These are phyloP conservation scores for Agelastica alni DNA, from an alignment of 2,888 invertebrate genomes.

Conservation along the genomic window DNA sequence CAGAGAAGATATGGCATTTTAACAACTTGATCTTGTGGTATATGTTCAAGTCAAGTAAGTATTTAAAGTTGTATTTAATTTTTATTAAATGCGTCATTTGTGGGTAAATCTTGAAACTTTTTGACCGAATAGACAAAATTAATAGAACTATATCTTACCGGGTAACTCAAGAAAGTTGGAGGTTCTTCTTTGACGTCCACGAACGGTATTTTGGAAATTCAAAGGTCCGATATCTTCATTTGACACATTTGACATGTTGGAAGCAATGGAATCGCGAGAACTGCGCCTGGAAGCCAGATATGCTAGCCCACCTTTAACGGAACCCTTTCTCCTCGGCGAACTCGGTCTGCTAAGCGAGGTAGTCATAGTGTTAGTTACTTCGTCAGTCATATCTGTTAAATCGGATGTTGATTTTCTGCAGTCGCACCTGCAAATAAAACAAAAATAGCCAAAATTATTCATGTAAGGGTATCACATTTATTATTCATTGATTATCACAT, in stretches of 20 bases:
- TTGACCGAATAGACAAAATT: background rate
- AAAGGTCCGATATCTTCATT: constrained; percentile 82
- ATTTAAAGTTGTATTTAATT: too few relatives aligned
- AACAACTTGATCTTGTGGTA: too few relatives aligned
- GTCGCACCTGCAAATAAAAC: constrained; percentile 48
- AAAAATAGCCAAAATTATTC: too few relatives aligned
- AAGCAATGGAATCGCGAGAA: constrained; percentile 63
- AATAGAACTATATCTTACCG: constrained; percentile 60
- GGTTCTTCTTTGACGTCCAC: constrained; percentile 78
- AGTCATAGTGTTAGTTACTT: constrained; percentile 62
- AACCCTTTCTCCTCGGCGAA: constrained; percentile 71
- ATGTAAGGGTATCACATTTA: too few relatives aligned
- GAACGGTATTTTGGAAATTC: constrained; percentile 77
- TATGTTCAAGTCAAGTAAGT: too few relatives aligned
- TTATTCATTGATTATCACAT: too few relatives aligned
- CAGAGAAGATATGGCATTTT: background rate
- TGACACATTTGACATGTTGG: constrained; percentile 72
- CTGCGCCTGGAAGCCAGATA: constrained; percentile 85
- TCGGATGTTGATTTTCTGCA: constrained; percentile 80
- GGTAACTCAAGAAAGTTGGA: constrained; percentile 87
- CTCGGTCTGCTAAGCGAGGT: constrained; percentile 66
- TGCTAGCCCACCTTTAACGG: constrained; percentile 71
- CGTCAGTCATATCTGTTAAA: constrained; percentile 66
- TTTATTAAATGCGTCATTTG: too few relatives aligned
- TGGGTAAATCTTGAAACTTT: too few relatives aligned